phyloP scores from a whole-genome alignment of 2,888 invertebrate species.

The Chrysomela aeneicollis region DNA sequence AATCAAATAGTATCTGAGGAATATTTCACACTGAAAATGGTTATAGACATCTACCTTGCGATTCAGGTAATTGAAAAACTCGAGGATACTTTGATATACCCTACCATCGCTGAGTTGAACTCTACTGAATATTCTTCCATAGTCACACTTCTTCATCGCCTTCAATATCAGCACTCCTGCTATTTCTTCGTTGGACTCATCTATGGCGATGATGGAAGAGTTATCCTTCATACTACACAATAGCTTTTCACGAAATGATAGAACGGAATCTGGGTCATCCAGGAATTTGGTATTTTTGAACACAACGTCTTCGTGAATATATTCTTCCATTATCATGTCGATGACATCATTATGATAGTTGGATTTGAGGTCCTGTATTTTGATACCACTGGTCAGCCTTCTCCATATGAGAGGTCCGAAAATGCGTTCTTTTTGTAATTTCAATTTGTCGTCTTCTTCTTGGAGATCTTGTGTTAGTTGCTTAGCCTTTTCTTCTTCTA shows the following conservation, averaged over 20 bases:
- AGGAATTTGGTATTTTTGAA: slow-evolving; percentile 53
- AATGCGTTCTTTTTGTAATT: slow-evolving; percentile 46
- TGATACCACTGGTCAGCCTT: slow-evolving; percentile 49
- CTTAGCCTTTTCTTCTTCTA: slow-evolving; percentile 50
- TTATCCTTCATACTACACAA: slow-evolving; percentile 52
- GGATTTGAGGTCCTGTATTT: slow-evolving; percentile 54
- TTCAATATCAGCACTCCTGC: slow-evolving; percentile 55
- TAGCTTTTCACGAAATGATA: slow-evolving; percentile 49
- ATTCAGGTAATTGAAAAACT: slow-evolving; percentile 50
- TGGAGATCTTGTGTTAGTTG: slow-evolving; percentile 52
- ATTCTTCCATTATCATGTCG: slow-evolving; percentile 51
- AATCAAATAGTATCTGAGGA: slow-evolving; percentile 53
- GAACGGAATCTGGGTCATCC: slow-evolving; percentile 52
- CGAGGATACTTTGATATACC: slow-evolving; percentile 50
- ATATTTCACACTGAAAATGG: slow-evolving; percentile 52
- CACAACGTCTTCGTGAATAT: slow-evolving; percentile 52
- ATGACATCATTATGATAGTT: slow-evolving; percentile 48
- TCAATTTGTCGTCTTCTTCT: slow-evolving; percentile 54
- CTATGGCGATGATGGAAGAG: slow-evolving; percentile 54
- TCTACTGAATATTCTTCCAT: slow-evolving; percentile 54
- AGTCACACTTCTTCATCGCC: slow-evolving; percentile 52
- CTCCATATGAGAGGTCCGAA: slow-evolving; percentile 55
- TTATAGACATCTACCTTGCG: slow-evolving; percentile 55
- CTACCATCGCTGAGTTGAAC: slow-evolving; percentile 53
- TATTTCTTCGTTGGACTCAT: slow-evolving; percentile 44